Evolutionary conservation across 1,140 invertebrate species (phyloP).

Genomic region (Zelostemma sp.): DNA sequence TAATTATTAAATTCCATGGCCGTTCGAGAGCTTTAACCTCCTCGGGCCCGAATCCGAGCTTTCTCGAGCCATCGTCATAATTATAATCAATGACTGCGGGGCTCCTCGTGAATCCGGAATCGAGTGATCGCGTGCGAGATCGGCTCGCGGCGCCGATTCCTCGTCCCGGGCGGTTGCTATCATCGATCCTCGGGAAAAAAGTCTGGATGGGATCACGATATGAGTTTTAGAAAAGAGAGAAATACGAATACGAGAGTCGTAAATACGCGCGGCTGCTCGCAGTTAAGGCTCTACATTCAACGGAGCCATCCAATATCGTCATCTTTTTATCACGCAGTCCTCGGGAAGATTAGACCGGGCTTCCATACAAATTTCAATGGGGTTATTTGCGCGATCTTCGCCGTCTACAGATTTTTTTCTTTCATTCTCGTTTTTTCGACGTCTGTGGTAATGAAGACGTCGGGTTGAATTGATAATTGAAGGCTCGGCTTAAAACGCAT

Average conservation of each 20-base stretch:
- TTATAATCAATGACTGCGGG: slow-evolving; percentile 40
- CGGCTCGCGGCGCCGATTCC: slow-evolving; percentile 20
- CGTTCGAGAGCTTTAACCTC: slow-evolving; percentile 33
- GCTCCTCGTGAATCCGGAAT: slow-evolving; percentile 17
- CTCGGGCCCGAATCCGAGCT: slow-evolving; percentile 27
- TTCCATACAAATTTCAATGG: slow-evolving; percentile 39
- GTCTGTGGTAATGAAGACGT: too few species aligned
- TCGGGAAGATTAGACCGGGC: slow-evolving; percentile 34
- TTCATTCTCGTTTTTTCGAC: neutral
- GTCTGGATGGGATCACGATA: slow-evolving; percentile 18
- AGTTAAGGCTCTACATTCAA: slow-evolving; percentile 18
- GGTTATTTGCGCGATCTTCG: slow-evolving; percentile 19
- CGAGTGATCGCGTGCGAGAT: slow-evolving; percentile 7
- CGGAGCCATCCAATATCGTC: slow-evolving; percentile 37
- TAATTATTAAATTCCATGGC: slow-evolving; percentile 59
- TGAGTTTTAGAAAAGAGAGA: slow-evolving; percentile 15
- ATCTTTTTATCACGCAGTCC: slow-evolving; percentile 40
- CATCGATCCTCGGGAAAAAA: slow-evolving; percentile 34
- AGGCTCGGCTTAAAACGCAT: too few species aligned
- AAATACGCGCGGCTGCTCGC: slow-evolving; percentile 22
- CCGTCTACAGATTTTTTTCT: too few species aligned
- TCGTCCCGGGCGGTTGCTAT: slow-evolving; percentile 14
- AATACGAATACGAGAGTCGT: slow-evolving; percentile 28
- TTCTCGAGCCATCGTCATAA: slow-evolving; percentile 33
- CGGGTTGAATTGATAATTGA: neutral